These are phyloP conservation scores for Chamaea fasciata DNA, from an alignment of 2,113 vertebrate species.

Conservation along the genomic window DNA sequence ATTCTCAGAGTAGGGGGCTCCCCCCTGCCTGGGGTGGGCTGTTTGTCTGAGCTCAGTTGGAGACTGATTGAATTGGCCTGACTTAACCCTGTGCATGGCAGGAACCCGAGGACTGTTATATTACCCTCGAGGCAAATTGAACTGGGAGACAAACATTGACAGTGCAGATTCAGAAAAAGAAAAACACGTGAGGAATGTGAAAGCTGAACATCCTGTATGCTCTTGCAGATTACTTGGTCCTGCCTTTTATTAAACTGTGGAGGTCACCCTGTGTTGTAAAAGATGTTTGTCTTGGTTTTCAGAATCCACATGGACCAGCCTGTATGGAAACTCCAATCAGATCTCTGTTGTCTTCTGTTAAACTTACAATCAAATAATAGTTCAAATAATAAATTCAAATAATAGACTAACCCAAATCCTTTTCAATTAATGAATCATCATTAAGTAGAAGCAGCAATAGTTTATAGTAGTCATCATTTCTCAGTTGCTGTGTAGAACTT, in stretches of 20 bases:
- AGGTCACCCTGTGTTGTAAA: neutral
- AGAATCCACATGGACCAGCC: neutral
- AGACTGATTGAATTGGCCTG: neutral
- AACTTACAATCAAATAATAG: neutral
- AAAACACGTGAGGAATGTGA: conserved; percentile 6
- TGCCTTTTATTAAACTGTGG: neutral
- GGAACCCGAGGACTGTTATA: neutral
- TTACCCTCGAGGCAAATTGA: neutral
- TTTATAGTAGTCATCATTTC: neutral
- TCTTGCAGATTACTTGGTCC: neutral
- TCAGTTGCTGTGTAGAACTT: neutral
- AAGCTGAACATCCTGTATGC: neutral
- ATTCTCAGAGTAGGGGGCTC: neutral
- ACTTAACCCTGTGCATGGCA: neutral
- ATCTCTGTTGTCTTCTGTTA: neutral
- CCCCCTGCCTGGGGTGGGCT: neutral
- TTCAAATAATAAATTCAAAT: neutral
- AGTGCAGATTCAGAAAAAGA: neutral
- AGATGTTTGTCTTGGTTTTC: conserved; percentile 5
- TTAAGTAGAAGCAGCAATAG: neutral
- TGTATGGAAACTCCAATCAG: neutral
- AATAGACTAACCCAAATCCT: neutral
- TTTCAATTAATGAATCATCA: neutral
- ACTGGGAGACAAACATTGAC: conserved; percentile 21
- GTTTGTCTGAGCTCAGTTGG: neutral